Base-by-base conservation (phyloP, 1,140 invertebrate genomes). In the Proales similis region DNA sequence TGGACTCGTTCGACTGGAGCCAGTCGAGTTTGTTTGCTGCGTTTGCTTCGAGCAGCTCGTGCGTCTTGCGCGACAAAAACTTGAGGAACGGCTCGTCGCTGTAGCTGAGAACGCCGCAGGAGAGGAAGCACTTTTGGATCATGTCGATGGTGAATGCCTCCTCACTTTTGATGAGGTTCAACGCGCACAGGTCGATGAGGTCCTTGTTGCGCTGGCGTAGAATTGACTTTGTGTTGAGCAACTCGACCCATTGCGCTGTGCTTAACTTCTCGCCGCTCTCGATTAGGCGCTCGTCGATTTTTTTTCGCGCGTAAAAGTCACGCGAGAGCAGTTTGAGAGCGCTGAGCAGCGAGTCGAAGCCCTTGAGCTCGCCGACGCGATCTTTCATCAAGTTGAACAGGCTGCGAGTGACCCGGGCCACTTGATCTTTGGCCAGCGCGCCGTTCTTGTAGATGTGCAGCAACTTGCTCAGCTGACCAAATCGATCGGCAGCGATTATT, bases 111-210 rank as follows among this genome's bases (percentile, higher is more conserved):
- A 57, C 27, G 6, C 51, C 51, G 22, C 51, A 57, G 1, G 51
- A 57, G 17, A 57, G 32, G 12, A 57, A 29, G 22, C 51, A 57
- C 19, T 57, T 57, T 42, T 57, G 51, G n/a, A 57, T 57, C 11
- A 42, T 42, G 24, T 57, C 51, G 14, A 57, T 4, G 45, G 29
- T 42, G 20, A 57, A 17, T n/a, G n/a, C n/a, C 17, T 27, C 9
- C 30, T 57, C 45, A 19, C 17, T 6, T 26, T 57, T 57, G 4
- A 42, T 57, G 12, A 57, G 45, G 30, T 57, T 57, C 12, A 30
- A 57, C 7, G 51, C 29, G 36, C 51, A 57, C n/a, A 42, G 17
- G 7, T 57, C 51, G 4, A 57, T n/a, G 24, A 57, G 39, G 24
- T 26, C 36, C 20, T 29, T 9, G 20, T 57, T 29, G 7, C 36